A percentile compares a stretch with the other conserved stretches of the same genome.
phyloP scores from a whole-genome alignment of 2,797 vertebrate species.

The Masticophis lateralis region DNA sequence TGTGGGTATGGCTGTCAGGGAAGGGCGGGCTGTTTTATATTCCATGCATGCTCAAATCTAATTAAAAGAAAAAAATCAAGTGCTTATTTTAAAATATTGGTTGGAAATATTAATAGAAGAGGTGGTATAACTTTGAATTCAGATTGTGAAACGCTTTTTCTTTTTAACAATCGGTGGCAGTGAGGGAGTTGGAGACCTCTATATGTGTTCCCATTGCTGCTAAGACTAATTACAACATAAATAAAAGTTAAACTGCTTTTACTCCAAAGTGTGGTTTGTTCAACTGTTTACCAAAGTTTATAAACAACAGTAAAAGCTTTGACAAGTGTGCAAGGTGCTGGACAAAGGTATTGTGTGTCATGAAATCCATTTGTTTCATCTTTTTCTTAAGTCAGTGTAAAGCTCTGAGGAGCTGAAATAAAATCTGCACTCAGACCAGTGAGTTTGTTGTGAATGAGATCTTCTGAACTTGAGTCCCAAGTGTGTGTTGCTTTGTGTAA shows the following conservation, averaged over 20 bases:
- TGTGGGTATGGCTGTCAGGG: background rate
- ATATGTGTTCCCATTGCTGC: background rate
- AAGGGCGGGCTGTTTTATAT: background rate
- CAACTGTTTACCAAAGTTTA: background rate
- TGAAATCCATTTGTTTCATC: background rate
- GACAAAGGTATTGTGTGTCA: background rate
- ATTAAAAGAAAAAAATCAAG: background rate
- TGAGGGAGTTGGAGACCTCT: background rate
- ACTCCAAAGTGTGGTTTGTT: conserved; percentile 1
- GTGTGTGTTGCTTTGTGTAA: conserved; percentile 13
- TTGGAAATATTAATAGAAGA: background rate
- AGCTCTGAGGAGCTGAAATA: background rate
- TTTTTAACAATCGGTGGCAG: background rate
- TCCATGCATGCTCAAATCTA: background rate
- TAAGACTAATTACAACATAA: background rate
- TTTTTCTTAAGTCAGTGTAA: background rate
- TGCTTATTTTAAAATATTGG: background rate
- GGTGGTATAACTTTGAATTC: background rate
- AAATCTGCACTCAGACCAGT: background rate
- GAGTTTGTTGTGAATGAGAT: background rate
- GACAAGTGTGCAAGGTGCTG: background rate
- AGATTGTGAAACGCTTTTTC: background rate
- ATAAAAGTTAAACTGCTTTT: conserved; percentile 15
- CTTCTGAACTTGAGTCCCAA: background rate
- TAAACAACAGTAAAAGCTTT: background rate